Conservation (phyloP, 2,113 vertebrate species). For the Chloroceryle aenea region DNA sequence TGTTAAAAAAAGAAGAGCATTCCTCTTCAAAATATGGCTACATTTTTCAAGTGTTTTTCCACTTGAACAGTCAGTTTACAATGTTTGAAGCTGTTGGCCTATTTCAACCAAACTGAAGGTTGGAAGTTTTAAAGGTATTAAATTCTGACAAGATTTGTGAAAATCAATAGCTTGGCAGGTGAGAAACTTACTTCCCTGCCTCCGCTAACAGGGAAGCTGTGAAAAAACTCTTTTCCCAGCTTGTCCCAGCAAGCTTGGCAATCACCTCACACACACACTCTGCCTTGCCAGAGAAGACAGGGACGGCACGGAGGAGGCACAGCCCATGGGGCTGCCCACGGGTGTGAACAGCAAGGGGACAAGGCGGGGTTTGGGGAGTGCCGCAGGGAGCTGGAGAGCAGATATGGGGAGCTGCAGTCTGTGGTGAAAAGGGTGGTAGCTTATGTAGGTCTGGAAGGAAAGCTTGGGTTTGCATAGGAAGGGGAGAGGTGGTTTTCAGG, state of each 20-base stretch:
- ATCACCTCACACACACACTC: rapidly evolving
- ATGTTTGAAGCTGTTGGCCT: background rate
- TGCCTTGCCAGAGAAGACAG: rapidly evolving
- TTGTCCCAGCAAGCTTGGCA: background rate
- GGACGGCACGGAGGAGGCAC: rapidly evolving
- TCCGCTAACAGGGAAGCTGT: background rate
- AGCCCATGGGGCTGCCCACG: rapidly evolving
- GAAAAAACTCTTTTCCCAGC: background rate
- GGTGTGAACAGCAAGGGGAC: rapidly evolving
- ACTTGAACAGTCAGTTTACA: background rate
- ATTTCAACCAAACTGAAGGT: background rate
- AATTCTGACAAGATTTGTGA: background rate
- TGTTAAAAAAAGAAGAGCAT: background rate
- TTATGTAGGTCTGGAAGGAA: background rate
- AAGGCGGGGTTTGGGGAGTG: rapidly evolving
- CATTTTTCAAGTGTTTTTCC: background rate
- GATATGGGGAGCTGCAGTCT: rapidly evolving
- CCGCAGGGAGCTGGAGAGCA: background rate
- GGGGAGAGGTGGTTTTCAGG: background rate
- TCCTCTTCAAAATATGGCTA: background rate
- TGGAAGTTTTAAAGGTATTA: background rate
- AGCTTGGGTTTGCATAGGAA: background rate
- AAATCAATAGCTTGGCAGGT: background rate
- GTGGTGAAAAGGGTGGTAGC: background rate
- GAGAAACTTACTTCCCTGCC: background rate